Base-by-base conservation (phyloP, 92 coral and sea anemone species). In the Epizoanthus illoricatus region DNA sequence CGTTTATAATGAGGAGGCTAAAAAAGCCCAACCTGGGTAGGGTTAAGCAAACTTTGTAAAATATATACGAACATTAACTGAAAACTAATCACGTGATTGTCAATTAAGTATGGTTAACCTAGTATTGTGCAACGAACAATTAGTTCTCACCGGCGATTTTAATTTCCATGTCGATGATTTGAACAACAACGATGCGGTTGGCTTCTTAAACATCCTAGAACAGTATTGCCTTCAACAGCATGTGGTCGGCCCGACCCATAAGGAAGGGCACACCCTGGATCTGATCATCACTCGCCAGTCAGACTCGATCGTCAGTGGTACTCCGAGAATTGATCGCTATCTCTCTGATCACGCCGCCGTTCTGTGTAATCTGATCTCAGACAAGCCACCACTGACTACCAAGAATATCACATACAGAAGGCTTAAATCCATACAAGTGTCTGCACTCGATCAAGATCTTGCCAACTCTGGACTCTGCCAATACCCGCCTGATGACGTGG, bases 281-380 rank as follows among this genome's bases (percentile, higher is more conserved):
- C 36, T 78, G 83, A 78, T 62, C 23, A 78, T 78, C 54, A 78
- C 70, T 78, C 83, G 83, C 3, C 83, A 78, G 83, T 78, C 71
- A 7, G 83, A 78, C 23, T 5, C 23, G 17, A 60, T 78, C 64
- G 23, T 78, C 63, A 13, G 19, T 4, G 10, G 19, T 18, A 75
- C 80, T 75, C 80, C 80, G 41, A 75, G 47, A 75, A 75, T 52
- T 5, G 80, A 47, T n/a, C 39, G 66, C 21, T 75, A 16, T 15
- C 80, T 75, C 39, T 49, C 41, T 11, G 66, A 75, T 75, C 80
- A 75, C 55, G 65, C 80, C 43, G 80, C 80, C 43, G 28, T 75
- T 42, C 80, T 21, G 18, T 75, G 80, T 60, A 75, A 65, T 52
- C 80, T 75, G 7, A 19, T 65, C 52, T 52, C 65, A 60, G 39